Evolutionary conservation across 2,888 invertebrate species (phyloP), one percentile per base, ranked within the genome.

Genomic region (Ischnura elegans): DNA sequence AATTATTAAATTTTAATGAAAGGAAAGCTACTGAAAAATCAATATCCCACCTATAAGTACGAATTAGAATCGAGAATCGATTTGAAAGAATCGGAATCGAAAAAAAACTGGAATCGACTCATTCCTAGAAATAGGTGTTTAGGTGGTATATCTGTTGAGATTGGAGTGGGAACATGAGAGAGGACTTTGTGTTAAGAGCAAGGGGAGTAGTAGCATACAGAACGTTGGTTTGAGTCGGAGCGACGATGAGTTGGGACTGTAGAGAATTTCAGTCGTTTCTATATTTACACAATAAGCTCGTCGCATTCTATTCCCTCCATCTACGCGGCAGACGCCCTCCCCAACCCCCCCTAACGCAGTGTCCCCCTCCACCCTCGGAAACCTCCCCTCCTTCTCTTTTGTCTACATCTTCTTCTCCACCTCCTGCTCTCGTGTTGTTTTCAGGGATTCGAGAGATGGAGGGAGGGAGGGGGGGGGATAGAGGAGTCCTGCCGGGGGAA

Each of bases 251-350:
- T 87, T 87, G 87, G 55, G 87, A 55, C 55, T 55, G 87, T 87
- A 87, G 90, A 90, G 90, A 90, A 90, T 90, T 90, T 90, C 90
- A 90, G 90, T 66, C 90, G 90, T 90, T 90, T 90, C 90, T 90
- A 90, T 90, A 90, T 90, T 90, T 90, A 90, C 90, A 90, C 90
- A 90, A 90, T 90, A 90, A 90, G 90, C 90, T 90, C 90, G 90
- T 61, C 90, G 61, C 90, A 90, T 90, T 90, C 90, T 90, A 90
- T 90, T 90, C 90, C 42, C 46, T 86, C 86, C 86, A 45, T 55
- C 87, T 55, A 87, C 87, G 25, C 87, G 46, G 61, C 90, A 90
- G 90, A 90, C 90, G 90, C 90, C 61, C 45, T 42, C 87, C 42
- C 42, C 55, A 19, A 36, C 90, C n/a, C 90, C 29, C 16, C 61